Percentiles rank a stretch among this genome's conserved stretches.
phyloP scores from a whole-genome alignment of 2,888 invertebrate species.

The Seira ritae region DNA sequence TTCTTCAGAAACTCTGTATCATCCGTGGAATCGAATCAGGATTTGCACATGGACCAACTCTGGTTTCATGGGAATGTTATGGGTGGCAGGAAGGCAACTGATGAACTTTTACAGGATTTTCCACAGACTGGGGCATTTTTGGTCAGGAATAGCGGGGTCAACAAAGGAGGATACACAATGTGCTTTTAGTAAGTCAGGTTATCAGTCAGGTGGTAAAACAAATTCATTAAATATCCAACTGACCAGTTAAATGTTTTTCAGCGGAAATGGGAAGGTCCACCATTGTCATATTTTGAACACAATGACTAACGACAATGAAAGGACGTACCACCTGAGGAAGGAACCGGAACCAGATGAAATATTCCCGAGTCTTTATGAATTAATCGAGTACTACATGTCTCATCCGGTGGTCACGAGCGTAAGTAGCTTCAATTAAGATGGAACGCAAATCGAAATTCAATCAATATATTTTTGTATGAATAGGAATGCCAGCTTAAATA shows the following conservation, averaged over 20 bases:
- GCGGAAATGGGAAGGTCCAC: constrained; percentile 84
- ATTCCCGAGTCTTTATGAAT: constrained; percentile 92
- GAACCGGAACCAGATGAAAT: too few species aligned
- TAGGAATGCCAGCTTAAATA: too few species aligned
- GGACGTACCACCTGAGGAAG: constrained; percentile 91
- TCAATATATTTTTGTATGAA: constrained; percentile 86
- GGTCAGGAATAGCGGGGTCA: constrained; percentile 94
- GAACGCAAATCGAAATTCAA: constrained; percentile 84
- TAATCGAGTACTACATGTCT: constrained; percentile 92
- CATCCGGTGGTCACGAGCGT: constrained; percentile 90
- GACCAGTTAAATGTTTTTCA: constrained; percentile 10
- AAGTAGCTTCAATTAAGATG: too few species aligned
- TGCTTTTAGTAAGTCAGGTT: constrained; percentile 85
- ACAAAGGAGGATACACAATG: constrained; percentile 95
- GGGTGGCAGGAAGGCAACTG: constrained; percentile 84
- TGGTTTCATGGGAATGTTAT: constrained; percentile 95
- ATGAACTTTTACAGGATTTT: constrained; percentile 82
- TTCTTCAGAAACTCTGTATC: neutral
- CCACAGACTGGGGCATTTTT: constrained; percentile 95
- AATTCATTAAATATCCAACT: neutral
- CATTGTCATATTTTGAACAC: constrained; percentile 96
- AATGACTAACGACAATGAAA: constrained; percentile 86
- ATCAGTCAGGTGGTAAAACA: neutral
- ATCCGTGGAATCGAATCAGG: constrained; percentile 75
- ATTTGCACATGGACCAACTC: constrained; percentile 91